Conservation (phyloP, 2,888 invertebrate species). For the Tetranychus truncatus region DNA sequence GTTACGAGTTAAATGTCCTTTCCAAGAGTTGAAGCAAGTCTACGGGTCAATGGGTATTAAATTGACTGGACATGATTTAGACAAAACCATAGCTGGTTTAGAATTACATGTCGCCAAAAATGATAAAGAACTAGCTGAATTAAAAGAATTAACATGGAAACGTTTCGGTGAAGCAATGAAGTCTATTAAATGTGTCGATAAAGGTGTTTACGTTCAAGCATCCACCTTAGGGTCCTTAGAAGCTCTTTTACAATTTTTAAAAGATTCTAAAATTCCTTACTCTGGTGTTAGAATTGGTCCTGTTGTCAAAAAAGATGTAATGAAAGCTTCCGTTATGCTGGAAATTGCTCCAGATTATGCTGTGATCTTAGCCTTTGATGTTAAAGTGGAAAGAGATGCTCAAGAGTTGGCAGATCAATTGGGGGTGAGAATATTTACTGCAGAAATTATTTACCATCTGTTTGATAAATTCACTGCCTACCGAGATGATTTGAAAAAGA, state of each 20-base stretch:
- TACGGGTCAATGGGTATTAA: conserved; percentile 95
- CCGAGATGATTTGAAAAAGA: conserved; percentile 69
- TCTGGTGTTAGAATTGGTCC: conserved; percentile 96
- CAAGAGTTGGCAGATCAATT: conserved; percentile 87
- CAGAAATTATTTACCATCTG: conserved; percentile 98
- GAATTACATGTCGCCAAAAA: conserved; percentile 77
- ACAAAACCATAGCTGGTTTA: conserved; percentile 82
- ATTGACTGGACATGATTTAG: conserved; percentile 90
- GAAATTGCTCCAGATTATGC: conserved; percentile 92
- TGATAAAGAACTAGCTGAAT: conserved; percentile 70
- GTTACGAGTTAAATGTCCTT: conserved; percentile 74
- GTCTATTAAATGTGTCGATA: conserved; percentile 69
- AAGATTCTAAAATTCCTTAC: conserved; percentile 85
- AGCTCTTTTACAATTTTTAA: conserved; percentile 79
- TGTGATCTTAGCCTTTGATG: conserved; percentile 96
- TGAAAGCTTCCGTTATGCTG: conserved; percentile 99
- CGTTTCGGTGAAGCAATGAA: conserved; percentile 48
- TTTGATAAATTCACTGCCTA: conserved; percentile 91
- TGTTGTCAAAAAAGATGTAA: conserved; percentile 95
- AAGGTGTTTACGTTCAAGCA: conserved; percentile 97
- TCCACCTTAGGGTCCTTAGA: conserved; percentile 97
- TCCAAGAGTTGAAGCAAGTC: conserved; percentile 81
- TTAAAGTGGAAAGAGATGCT: conserved; percentile 91
- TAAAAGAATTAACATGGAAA: conserved; percentile 16
- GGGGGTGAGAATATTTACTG: conserved; percentile 81